phyloP scores from a whole-genome alignment of 1,140 invertebrate species.

The Drosophila sp. region DNA sequence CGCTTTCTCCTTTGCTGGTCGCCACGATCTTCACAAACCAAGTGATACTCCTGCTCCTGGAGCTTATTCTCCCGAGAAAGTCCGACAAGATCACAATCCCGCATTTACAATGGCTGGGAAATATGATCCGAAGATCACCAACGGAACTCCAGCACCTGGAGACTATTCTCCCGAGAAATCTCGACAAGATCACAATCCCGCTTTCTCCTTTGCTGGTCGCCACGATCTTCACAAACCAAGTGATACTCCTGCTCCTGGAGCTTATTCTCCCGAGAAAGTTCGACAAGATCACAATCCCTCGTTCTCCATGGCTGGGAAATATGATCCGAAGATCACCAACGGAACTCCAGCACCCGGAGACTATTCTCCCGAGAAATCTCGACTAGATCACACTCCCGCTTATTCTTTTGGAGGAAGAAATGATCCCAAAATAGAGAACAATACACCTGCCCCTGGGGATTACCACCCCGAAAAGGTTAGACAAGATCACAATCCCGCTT shows the following conservation, averaged over 20 bases:
- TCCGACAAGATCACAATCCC: constrained; percentile 85
- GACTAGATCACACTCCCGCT: too few species aligned
- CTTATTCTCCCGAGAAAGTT: too few species aligned
- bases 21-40: constrained; percentile 83
- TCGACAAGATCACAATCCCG: constrained; percentile 85
- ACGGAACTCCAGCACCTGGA: constrained; percentile 90
- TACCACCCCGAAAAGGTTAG: constrained; percentile 88
- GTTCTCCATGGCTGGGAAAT: too few species aligned
- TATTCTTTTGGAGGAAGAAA: too few species aligned
- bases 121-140: constrained; percentile 86
- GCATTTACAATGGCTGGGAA: constrained; percentile 85
- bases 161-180: constrained; percentile 89
- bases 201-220: too few species aligned
- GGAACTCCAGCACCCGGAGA: too few species aligned
- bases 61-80: constrained; percentile 87
- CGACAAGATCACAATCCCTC: too few species aligned
- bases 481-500: constrained; percentile 86
- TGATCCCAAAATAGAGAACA: too few species aligned
- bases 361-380: too few species aligned
- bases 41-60: constrained; percentile 85
- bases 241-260: too few species aligned
- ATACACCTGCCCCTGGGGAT: constrained; percentile 85
- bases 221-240: too few species aligned
- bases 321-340: too few species aligned
- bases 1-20: constrained; percentile 86